phyloP scores from a whole-genome alignment of 2,888 invertebrate genomes.

The Crepidodera aurea region DNA sequence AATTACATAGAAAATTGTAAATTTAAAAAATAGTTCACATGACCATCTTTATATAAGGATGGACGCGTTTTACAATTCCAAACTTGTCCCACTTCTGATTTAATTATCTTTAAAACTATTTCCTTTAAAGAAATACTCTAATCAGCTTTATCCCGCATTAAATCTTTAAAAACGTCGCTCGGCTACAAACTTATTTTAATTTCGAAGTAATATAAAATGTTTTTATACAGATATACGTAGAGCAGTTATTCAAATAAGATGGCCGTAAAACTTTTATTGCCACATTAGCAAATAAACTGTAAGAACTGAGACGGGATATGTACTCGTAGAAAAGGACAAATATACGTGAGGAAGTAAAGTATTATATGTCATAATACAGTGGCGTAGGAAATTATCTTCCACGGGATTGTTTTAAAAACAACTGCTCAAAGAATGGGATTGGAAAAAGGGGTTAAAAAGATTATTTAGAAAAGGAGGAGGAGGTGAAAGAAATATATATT shows the following conservation, averaged over 20 bases:
- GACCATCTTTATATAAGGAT: too few species aligned
- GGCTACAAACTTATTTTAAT: neutral
- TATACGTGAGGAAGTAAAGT: slow-evolving; percentile 6
- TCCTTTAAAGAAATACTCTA: too few species aligned
- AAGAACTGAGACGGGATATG: slow-evolving; percentile 5
- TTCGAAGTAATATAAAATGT: neutral
- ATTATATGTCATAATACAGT: neutral
- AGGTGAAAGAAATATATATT: too few species aligned
- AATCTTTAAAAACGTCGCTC: neutral
- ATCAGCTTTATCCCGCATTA: neutral
- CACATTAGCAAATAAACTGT: slow-evolving; percentile 25
- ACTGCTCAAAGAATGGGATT: too few species aligned
- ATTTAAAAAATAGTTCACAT: too few species aligned
- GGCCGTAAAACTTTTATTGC: slow-evolving; percentile 24
- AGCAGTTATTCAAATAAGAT: slow-evolving; percentile 21
- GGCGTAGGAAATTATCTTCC: neutral
- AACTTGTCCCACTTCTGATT: too few species aligned
- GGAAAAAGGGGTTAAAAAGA: too few species aligned
- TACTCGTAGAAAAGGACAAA: slow-evolving; percentile 17
- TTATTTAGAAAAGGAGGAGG: too few species aligned
- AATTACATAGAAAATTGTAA: too few species aligned
- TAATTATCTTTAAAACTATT: too few species aligned
- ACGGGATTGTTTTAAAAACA: too few species aligned
- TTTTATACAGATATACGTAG: neutral
- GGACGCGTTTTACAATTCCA: too few species aligned